Percentiles rank a stretch among this genome's conserved stretches.
These are phyloP conservation scores for Strigamia crassipes DNA, from an alignment of 2,888 invertebrate species.

Conservation along the genomic window DNA sequence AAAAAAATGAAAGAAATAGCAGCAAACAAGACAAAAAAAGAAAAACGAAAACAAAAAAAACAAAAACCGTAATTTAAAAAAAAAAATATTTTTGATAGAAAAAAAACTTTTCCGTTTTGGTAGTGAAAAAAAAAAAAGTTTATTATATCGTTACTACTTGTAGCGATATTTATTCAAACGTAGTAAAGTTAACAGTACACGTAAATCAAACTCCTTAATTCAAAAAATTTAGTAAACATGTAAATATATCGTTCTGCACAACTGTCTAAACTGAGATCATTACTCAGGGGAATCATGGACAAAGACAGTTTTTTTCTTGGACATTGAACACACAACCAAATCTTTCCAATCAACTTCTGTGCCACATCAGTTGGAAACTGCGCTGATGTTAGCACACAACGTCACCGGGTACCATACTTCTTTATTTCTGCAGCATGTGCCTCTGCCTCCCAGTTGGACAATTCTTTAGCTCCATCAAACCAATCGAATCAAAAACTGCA, in stretches of 20 bases:
- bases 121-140: neutral
- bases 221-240: too few species aligned
- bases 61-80: too few species aligned
- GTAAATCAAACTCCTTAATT: too few species aligned
- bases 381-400: conserved; percentile 34
- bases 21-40: neutral
- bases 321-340: conserved; percentile 30
- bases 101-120: neutral
- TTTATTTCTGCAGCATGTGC: neutral
- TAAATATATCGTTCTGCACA: neutral
- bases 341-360: conserved; percentile 28
- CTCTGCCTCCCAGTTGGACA: conserved; percentile 13
- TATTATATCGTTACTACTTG: neutral
- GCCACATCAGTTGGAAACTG: conserved; percentile 20
- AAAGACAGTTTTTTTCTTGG: neutral
- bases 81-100: neutral
- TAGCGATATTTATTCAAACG: neutral
- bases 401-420: conserved; percentile 10
- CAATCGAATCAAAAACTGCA: conserved; percentile 18
- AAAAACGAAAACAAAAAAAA: neutral
- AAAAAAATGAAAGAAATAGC: too few species aligned
- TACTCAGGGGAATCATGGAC: neutral
- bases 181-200: neutral
- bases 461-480: conserved; percentile 17
- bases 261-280: neutral